Evolutionary conservation across 2,888 invertebrate species (phyloP).

Genomic region (Anodontia alba): DNA sequence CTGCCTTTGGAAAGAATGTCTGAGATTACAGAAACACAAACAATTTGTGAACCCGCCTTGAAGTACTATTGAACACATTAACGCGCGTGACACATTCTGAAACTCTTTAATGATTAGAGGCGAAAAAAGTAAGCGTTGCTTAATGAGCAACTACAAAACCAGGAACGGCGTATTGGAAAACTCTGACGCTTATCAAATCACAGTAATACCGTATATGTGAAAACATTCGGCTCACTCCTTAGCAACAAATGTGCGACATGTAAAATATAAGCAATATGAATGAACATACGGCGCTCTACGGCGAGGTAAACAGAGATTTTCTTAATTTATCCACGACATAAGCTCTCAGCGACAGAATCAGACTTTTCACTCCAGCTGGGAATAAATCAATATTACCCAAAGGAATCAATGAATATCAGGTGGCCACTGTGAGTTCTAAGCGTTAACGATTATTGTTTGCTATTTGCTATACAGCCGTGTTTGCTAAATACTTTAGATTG

Average conservation of each 20-base stretch:
- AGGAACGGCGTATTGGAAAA: conserved; percentile 1
- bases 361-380: conserved; percentile 5
- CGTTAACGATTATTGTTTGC: background rate
- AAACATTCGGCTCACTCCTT: background rate
- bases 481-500: background rate
- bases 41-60: background rate
- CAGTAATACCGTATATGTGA: background rate
- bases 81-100: conserved; percentile 7
- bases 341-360: conserved; percentile 6
- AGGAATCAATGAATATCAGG: conserved; percentile 21
- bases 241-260: background rate
- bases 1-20: background rate
- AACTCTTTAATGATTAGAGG: conserved; percentile 7
- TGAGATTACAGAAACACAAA: background rate
- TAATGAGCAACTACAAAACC: background rate
- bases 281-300: background rate
- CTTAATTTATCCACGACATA: background rate
- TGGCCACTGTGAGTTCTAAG: background rate
- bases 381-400: background rate
- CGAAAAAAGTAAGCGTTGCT: conserved; percentile 5
- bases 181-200: conserved; percentile 1
- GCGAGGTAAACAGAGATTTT: conserved; percentile 1
- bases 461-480: background rate
- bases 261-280: background rate
- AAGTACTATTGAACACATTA: conserved; percentile 17